Conservation (phyloP, 2,113 vertebrate species). For the Larimichthys polyactis region DNA sequence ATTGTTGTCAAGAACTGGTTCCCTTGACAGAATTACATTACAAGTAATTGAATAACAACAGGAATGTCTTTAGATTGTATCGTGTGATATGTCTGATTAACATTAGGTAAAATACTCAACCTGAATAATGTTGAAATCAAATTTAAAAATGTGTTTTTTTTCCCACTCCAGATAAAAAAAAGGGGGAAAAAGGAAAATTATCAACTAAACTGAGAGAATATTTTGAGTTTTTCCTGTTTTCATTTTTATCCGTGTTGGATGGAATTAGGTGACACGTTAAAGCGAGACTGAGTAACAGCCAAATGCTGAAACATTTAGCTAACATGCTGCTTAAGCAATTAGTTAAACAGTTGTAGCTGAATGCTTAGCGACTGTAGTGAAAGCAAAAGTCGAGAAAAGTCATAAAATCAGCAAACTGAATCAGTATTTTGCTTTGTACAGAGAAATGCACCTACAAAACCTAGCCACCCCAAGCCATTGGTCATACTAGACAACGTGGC, state of each 20-base stretch:
- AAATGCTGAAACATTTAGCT: neutral
- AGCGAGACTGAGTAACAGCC: neutral
- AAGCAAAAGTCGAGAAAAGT: neutral
- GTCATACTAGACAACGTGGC: neutral
- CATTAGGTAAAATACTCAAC: slow-evolving; percentile 30
- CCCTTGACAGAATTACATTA: slow-evolving; percentile 73
- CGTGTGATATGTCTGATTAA: slow-evolving; percentile 16
- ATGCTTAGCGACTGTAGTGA: neutral
- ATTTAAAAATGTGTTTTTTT: slow-evolving; percentile 21
- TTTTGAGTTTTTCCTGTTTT: slow-evolving; percentile 1
- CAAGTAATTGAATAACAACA: slow-evolving; percentile 67
- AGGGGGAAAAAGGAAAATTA: neutral
- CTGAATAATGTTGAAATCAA: neutral
- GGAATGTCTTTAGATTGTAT: slow-evolving; percentile 37
- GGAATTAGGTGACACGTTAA: neutral
- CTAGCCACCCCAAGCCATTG: neutral
- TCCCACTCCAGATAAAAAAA: neutral
- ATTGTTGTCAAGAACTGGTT: slow-evolving; percentile 74
- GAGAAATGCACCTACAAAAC: neutral
- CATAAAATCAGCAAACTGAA: neutral
- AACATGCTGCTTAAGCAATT: neutral
- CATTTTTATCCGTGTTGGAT: slow-evolving; percentile 24
- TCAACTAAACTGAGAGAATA: neutral
- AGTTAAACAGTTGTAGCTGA: neutral
- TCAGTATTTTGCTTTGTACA: neutral